Percentiles rank a stretch among this genome's conserved stretches.
Evolutionary conservation across 2,113 vertebrate genomes (phyloP).

Genomic region (Lepisosteus osseus): DNA sequence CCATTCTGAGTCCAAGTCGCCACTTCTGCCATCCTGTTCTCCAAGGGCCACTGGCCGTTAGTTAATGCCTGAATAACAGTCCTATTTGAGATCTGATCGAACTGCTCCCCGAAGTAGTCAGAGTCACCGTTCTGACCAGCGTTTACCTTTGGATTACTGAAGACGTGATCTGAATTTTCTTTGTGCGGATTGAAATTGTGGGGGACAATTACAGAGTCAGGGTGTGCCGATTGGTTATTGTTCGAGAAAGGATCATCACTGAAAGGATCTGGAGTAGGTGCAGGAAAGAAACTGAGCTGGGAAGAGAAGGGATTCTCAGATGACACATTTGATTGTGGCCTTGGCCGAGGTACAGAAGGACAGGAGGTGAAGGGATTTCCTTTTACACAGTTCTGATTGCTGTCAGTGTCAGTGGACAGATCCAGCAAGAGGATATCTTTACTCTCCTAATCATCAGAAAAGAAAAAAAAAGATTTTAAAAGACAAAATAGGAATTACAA

Average conservation of each 20-base stretch:
- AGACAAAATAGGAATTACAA: constrained; percentile 14
- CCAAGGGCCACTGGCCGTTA: constrained; percentile 68
- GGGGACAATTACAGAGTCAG: constrained; percentile 57
- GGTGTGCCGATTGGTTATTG: constrained; percentile 51
- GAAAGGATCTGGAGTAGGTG: constrained; percentile 86
- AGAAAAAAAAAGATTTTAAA: constrained; percentile 52
- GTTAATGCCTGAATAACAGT: constrained; percentile 71
- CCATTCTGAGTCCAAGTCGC: constrained; percentile 55
- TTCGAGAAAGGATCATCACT: constrained; percentile 82
- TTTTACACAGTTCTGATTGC: constrained; percentile 86
- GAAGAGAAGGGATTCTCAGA: constrained; percentile 74
- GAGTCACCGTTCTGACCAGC: constrained; percentile 61
- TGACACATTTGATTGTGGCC: constrained; percentile 59
- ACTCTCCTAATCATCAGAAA: constrained; percentile 79
- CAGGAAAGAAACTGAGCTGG: constrained; percentile 84
- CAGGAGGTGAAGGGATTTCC: constrained; percentile 73
- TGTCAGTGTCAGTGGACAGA: constrained; percentile 89
- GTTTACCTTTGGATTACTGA: constrained; percentile 49
- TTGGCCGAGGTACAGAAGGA: constrained; percentile 65
- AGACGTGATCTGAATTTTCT: constrained; percentile 44
- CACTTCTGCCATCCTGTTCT: constrained; percentile 51
- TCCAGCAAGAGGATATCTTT: constrained; percentile 95
- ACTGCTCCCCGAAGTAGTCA: constrained; percentile 70
- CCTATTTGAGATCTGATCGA: constrained; percentile 77
- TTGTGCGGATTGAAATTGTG: constrained; percentile 57